These are phyloP conservation scores for Hydropsyche betteni DNA, from an alignment of 2,888 invertebrate species.

Conservation along the genomic window DNA sequence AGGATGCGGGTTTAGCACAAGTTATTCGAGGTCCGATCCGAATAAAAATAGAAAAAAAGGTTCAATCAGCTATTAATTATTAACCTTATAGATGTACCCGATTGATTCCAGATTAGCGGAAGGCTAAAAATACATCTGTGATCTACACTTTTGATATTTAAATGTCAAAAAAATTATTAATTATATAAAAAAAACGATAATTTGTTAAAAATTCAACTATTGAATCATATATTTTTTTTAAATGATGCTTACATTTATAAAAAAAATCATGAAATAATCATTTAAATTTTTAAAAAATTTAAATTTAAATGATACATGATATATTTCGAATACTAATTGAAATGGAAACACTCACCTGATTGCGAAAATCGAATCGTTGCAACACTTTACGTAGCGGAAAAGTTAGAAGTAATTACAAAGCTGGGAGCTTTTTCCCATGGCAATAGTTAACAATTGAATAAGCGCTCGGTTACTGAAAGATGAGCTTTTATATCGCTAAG, in stretches of 20 bases:
- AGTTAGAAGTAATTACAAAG: background rate
- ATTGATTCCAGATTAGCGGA: background rate
- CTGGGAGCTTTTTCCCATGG: slow-evolving; percentile 23
- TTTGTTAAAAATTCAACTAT: too few species aligned
- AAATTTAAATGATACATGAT: too few species aligned
- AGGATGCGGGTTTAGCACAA: background rate
- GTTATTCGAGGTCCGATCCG: background rate
- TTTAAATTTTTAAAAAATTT: background rate
- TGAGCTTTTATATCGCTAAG: slow-evolving; percentile 45
- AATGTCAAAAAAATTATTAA: too few species aligned
- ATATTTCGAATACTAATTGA: too few species aligned
- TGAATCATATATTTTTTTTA: too few species aligned
- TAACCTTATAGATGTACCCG: background rate
- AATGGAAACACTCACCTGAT: slow-evolving; percentile 6
- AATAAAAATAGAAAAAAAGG: slow-evolving; percentile 20
- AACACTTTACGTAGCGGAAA: background rate
- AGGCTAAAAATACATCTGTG: background rate
- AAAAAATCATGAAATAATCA: too few species aligned
- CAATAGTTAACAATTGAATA: slow-evolving; percentile 49
- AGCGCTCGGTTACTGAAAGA: slow-evolving; percentile 45
- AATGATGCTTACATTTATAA: too few species aligned
- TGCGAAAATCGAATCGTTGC: background rate
- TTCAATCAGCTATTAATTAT: background rate
- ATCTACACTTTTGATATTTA: too few species aligned
- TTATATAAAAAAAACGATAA: too few species aligned